Percentiles rank a stretch among this genome's conserved stretches.
Evolutionary conservation across 2,797 vertebrate species (phyloP).

Genomic region (Helostoma temminkii): DNA sequence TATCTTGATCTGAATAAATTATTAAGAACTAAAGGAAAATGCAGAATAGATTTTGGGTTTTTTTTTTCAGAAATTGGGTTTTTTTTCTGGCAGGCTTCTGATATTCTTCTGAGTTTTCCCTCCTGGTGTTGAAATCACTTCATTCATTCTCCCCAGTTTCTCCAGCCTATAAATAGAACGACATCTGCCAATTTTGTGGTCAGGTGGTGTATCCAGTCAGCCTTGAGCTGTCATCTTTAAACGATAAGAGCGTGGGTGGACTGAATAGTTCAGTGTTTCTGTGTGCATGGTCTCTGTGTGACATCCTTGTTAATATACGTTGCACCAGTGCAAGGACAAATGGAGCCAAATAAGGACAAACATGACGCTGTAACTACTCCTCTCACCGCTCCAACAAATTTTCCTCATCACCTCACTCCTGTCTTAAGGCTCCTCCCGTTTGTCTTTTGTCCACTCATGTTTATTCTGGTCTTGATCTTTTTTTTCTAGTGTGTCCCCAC

Average conservation of each 20-base stretch:
- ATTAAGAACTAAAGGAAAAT: not conserved
- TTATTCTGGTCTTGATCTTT: constrained; percentile 55
- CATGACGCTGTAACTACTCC: constrained; percentile 58
- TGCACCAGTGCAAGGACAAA: constrained; percentile 63
- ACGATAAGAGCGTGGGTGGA: constrained; percentile 53
- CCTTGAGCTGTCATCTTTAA: constrained; percentile 69
- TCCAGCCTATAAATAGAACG: constrained; percentile 66
- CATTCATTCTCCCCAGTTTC: constrained; percentile 40
- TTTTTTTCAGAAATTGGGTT: constrained; percentile 3
- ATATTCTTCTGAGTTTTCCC: constrained; percentile 27
- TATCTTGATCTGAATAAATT: too few species aligned
- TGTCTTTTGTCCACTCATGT: constrained; percentile 44
- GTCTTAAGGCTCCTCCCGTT: constrained; percentile 17
- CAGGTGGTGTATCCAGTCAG: constrained; percentile 61
- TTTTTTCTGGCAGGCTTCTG: constrained; percentile 14
- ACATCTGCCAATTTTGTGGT: constrained; percentile 63
- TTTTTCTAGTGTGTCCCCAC: not conserved
- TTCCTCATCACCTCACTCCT: constrained; percentile 40
- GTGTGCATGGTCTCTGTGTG: constrained; percentile 31
- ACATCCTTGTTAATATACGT: constrained; percentile 62
- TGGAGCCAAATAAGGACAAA: constrained; percentile 65
- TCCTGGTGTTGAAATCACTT: constrained; percentile 34
- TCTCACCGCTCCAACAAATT: constrained; percentile 28
- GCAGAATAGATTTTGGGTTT: not conserved
- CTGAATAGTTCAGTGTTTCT: constrained; percentile 52